Base-by-base conservation (phyloP, 2,113 vertebrate species). In the Phainopepla nitens region DNA sequence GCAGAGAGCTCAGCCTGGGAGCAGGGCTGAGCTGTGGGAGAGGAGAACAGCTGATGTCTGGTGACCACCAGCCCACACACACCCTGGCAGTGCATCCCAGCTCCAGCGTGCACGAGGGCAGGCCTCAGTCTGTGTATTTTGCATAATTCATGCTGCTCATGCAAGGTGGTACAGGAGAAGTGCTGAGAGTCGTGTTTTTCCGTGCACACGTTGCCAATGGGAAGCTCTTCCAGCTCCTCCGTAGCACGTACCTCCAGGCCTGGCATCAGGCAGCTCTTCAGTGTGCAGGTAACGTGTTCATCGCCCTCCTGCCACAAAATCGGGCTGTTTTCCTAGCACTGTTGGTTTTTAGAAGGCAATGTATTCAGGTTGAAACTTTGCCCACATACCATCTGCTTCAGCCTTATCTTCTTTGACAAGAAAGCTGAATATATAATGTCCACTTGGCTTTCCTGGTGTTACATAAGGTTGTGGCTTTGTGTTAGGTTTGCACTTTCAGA, bases 291-390 rank as follows among this genome's bases (percentile, higher is more conserved):
- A 93, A 15, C 9, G 0, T 27, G 25, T 84, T 85, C 36, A 0
- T 61, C 36, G 0, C 3, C 77, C 50, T 62, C 10, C 0, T 54
- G 68, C 31, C 69, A 81, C 57, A 12, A 22, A 96, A 49, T 8
- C 2, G 14, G 69, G 62, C 45, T 81, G 50, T 66, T 93, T 84
- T 76, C 75, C 31, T 71, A 51, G 39, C 21, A 3, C 86, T 35
- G 4, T 20, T 79, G 72, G 20, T 50, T 94, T 95, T 91, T 66
- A 89, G 73, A 88, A 84, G 60, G 92, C 72, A 93, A 68, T 85
- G 33, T 91, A 84, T 95, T 93, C 96, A 73, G 76, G 83, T 84
- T 97, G 95, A 96, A 96, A 87, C 72, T 89, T 89, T 96, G 87
- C 91, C 92, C 68, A 81, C 90, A 61, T 89, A 61, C 87, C 94